Evolutionary conservation across 2,888 invertebrate genomes (phyloP), one percentile per base, ranked within the genome.

Genomic region (Gibbula magus): DNA sequence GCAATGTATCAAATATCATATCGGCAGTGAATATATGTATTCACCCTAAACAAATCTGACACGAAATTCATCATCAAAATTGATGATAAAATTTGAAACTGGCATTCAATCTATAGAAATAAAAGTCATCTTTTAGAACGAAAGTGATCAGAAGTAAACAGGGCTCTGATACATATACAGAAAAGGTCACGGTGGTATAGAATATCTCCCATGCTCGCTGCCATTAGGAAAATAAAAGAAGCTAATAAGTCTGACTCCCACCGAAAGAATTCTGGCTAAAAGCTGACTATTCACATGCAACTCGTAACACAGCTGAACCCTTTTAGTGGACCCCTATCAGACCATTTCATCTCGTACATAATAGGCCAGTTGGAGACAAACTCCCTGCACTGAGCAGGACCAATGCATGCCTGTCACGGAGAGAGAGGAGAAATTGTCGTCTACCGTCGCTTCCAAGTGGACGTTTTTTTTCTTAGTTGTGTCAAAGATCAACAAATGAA

Each of bases 321-420:
- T 32, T 32, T 70, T 35, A 35, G 35, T n/a, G 20, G 20, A 35
- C n/a, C 39, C 70, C 20, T 70, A 70, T 70, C 70, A 70, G 13
- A n/a, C 35, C 18, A 70, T 70, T 39, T 20, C 70, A 70, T 70
- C 70, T 70, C 39, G 18, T 1, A 13, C 29, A 22, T 29, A 61
- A 61, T 20, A 70, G 35, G 20, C 5, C n/a, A 7, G 7, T 56
- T 25, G 56, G 56, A 56, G 56, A 56, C 56, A 5, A 8, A 25
- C 32, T 35, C 16, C 35, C 5, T 70, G 70, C 20, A 32, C 29
- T 16, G 70, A 32, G 70, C 70, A 39, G 8, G 32, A 16, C 16
- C 29, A 70, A 70, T n/a, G 70, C 18, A 70, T 39, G 35, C 70
- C 25, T 35, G 70, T 70, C 70, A 70, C 70, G 70, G 35, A 45